Evolutionary conservation across 2,797 vertebrate genomes (phyloP).

Genomic region (Mormyrus proboscirostris): DNA sequence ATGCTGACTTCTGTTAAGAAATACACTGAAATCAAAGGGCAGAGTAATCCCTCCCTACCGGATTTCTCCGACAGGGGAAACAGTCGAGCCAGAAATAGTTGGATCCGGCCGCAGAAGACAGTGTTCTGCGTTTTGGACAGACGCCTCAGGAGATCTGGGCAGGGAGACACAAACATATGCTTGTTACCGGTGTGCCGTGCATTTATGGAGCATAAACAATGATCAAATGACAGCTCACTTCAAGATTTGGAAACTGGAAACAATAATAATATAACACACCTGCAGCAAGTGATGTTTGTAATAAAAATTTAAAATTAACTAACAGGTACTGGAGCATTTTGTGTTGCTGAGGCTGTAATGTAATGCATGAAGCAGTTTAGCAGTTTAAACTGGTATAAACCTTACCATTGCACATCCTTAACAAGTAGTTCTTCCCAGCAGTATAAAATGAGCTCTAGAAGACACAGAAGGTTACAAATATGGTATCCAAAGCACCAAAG

Average conservation of each 20-base stretch:
- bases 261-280: neutral
- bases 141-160: slow-evolving; percentile 85
- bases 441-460: slow-evolving; percentile 88
- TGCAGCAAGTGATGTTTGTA: neutral
- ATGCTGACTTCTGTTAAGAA: neutral
- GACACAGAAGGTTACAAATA: slow-evolving; percentile 17
- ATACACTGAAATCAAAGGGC: neutral
- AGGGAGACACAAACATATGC: neutral
- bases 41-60: slow-evolving; percentile 59
- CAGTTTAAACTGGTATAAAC: neutral
- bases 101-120: slow-evolving; percentile 96
- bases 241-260: neutral
- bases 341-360: neutral
- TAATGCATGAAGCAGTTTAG: neutral
- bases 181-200: neutral
- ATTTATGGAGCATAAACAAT: neutral
- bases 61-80: slow-evolving; percentile 98
- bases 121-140: slow-evolving; percentile 98
- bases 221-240: neutral
- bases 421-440: slow-evolving; percentile 94
- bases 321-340: neutral
- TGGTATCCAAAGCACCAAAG: neutral
- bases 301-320: neutral
- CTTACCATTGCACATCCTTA: slow-evolving; percentile 98
- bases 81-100: slow-evolving; percentile 90